Evolutionary conservation across 1,140 invertebrate species (phyloP), one percentile per base, ranked within the genome.

Genomic region (Ganaspis sp.): DNA sequence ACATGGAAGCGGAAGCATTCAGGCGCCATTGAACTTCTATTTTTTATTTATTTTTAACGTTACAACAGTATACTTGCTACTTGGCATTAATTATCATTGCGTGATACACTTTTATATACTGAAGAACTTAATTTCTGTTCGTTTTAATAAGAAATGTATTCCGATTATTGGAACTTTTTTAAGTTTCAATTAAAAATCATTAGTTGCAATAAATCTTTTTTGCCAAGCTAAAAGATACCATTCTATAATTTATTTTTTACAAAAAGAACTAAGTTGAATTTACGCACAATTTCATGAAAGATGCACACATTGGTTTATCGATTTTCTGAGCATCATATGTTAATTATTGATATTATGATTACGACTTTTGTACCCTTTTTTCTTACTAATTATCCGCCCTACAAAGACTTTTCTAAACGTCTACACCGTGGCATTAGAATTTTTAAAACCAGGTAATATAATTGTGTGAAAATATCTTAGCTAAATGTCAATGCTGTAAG

Each of bases 401-500:
- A 58, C 29, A 64, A 64, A 29, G 23, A 64, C 23, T 64, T 64
- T 64, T 64, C 58, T 64, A 64, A 64, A 64, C 58, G 58, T 64
- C 58, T 64, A 64, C 23, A 64, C 23, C 58, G 58, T 64, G 58
- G 58, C 58, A 64, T 64, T 64, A 34, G 58, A 64, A 64, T 64
- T 64, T 64, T 12, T 29, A 64, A 64, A 29, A 64, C 23, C 58
- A 29, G 58, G 58, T 64, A 26, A 64, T n/a, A n/a, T 64, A 64
- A 29, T 64, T 29, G 23, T 64, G 58, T 64, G 58, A 64, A 64
- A 34, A n/a, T 64, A 64, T 64, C 21, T 64, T 64, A 64, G 58
- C 58, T 64, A 64, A 64, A 64, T 64, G 58, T 64, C 58, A 29
- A 64, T 64, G 58, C 58, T 64, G 26, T 64, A 64, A 64, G 58